Conservation (phyloP, 2,888 invertebrate species). For the Chrysomela aeneicollis region DNA sequence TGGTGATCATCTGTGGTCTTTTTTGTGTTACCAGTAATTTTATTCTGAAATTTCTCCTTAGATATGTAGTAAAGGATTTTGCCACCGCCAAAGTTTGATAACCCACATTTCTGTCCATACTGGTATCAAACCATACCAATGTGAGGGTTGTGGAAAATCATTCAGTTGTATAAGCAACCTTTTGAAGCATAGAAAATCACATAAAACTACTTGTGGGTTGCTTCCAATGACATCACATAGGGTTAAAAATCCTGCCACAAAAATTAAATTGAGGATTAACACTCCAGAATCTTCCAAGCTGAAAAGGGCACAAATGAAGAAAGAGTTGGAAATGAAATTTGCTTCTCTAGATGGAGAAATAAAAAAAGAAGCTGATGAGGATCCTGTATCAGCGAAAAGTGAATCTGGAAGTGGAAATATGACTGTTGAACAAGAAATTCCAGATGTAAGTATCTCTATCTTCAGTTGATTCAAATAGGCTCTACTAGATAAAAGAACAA, state of each 20-base stretch:
- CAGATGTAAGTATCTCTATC: not conserved
- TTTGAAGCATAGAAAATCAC: conserved; percentile 62
- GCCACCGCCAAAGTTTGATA: conserved; percentile 63
- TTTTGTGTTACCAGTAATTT: not conserved
- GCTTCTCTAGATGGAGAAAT: conserved; percentile 25
- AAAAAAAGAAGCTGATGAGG: not conserved
- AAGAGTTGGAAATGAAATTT: conserved; percentile 42
- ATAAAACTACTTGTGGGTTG: conserved; percentile 61
- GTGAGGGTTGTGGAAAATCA: conserved; percentile 61
- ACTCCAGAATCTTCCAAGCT: conserved; percentile 51
- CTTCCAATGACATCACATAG: conserved; percentile 52
- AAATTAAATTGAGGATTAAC: conserved; percentile 53
- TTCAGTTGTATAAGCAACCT: conserved; percentile 64
- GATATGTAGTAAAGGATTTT: conserved; percentile 63
- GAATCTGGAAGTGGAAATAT: conserved; percentile 22
- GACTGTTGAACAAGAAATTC: conserved; percentile 9
- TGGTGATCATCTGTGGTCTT: no score
- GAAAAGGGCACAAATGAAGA: conserved; percentile 43
- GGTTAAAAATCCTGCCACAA: conserved; percentile 52
- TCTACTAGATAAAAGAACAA: no score
- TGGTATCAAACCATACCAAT: conserved; percentile 63
- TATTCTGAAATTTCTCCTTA: conserved; percentile 42
- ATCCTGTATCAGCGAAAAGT: conserved; percentile 12
- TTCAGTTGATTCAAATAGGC: no score
- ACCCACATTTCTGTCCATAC: conserved; percentile 63